Conservation (phyloP, 2,797 vertebrate species). For the Clamator glandarius region DNA sequence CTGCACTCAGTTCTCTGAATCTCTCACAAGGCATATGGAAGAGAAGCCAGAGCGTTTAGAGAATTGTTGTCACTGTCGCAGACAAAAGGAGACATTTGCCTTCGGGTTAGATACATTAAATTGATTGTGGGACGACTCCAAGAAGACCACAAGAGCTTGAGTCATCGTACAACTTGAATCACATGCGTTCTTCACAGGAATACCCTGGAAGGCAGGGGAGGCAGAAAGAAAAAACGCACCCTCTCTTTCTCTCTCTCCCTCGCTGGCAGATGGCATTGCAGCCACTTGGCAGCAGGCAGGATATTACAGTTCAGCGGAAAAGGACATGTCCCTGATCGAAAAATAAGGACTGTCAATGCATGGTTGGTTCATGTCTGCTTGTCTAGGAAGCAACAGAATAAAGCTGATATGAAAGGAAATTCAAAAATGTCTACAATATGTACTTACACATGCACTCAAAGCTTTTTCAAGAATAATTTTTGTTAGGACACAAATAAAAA, state of each 20-base stretch:
- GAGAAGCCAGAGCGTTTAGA: neutral
- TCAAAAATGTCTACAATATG: neutral
- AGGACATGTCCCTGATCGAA: neutral
- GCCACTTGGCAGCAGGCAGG: neutral
- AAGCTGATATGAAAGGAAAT: neutral
- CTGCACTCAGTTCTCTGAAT: neutral
- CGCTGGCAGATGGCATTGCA: constrained; percentile 26
- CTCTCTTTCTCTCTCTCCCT: neutral
- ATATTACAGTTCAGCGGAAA: neutral
- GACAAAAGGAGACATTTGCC: constrained; percentile 40
- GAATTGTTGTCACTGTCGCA: neutral
- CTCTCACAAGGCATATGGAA: neutral
- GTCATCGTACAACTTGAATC: constrained; percentile 46
- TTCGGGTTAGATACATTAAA: constrained; percentile 34
- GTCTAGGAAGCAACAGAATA: neutral
- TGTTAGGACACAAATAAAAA: neutral
- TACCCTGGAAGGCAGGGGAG: constrained; percentile 2
- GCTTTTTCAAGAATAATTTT: neutral
- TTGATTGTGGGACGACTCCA: constrained; percentile 44
- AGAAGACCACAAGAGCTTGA: constrained; percentile 45
- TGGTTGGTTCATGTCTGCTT: neutral
- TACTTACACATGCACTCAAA: neutral
- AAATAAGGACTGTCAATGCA: neutral
- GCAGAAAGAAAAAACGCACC: neutral
- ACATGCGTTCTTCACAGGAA: constrained; percentile 46